These are phyloP conservation scores for Formica exsecta DNA, from an alignment of 1,140 invertebrate species.

Conservation along the genomic window DNA sequence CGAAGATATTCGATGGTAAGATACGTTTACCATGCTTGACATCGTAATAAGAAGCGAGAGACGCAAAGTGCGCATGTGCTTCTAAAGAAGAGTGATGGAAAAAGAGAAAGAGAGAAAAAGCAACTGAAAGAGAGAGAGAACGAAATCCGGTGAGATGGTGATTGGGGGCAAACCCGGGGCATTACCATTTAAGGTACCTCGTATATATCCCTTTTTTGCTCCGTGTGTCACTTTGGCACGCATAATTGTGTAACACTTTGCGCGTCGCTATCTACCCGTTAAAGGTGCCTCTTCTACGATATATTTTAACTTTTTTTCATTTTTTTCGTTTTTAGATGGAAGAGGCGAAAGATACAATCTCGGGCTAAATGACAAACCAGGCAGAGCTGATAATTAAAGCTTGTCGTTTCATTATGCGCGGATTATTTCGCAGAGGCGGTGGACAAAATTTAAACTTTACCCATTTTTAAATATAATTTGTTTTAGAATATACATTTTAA, in stretches of 20 bases:
- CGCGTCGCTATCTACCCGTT: conserved; percentile 4
- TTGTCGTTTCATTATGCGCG: background rate
- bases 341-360: background rate
- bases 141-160: conserved; percentile 61
- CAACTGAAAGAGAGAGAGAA: conserved; percentile 1
- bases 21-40: conserved; percentile 28
- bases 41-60: conserved; percentile 1
- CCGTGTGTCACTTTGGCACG: conserved; percentile 59
- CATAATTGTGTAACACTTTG: conserved; percentile 50
- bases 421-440: background rate
- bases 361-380: background rate
- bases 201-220: conserved; percentile 55
- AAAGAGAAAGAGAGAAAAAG: background rate
- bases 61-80: background rate
- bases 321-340: background rate
- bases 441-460: no score
- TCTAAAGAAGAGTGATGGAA: background rate
- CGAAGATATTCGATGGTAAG: conserved; percentile 33
- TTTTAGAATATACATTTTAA: no score
- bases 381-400: background rate
- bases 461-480: no score
- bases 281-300: conserved; percentile 9
- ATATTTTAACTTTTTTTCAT: background rate
- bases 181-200: conserved; percentile 76
- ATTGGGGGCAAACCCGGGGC: conserved; percentile 71